Conservation (phyloP, 2,797 vertebrate species). For the Coccyzus lansbergi region DNA sequence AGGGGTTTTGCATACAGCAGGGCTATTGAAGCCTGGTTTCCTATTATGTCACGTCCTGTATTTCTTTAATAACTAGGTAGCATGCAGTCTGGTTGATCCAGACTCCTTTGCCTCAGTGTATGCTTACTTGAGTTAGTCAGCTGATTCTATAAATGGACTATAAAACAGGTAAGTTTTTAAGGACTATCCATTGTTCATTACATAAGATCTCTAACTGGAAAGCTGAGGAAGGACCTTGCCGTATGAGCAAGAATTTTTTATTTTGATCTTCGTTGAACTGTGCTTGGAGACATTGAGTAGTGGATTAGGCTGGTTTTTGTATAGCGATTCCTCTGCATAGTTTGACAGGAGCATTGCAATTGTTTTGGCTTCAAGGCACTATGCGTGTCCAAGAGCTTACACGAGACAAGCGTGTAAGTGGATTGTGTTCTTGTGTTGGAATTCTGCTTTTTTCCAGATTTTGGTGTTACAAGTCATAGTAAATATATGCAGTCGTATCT, state of each 20-base stretch:
- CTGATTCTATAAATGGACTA: not conserved
- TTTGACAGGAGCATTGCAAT: not conserved
- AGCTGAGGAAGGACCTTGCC: not conserved
- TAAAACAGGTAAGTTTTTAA: not conserved
- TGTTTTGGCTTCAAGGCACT: constrained; percentile 7
- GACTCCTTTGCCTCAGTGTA: not conserved
- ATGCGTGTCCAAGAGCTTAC: not conserved
- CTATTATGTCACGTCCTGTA: not conserved
- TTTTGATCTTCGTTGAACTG: not conserved
- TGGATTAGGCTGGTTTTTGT: not conserved
- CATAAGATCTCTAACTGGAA: not conserved
- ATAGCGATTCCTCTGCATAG: not conserved
- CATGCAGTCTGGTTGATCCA: not conserved
- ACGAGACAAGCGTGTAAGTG: constrained; percentile 2
- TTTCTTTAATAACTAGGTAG: not conserved
- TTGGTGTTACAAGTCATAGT: not conserved
- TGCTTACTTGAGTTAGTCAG: not conserved
- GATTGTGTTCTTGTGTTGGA: not conserved
- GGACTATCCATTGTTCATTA: not conserved
- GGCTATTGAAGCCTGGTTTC: not conserved
- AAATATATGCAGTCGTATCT: not conserved
- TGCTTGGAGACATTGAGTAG: not conserved
- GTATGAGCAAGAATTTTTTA: not conserved
- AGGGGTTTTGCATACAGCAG: not conserved
- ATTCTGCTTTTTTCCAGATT: not conserved